phyloP scores from a whole-genome alignment of 2,888 invertebrate species.

The Fragum sueziense region DNA sequence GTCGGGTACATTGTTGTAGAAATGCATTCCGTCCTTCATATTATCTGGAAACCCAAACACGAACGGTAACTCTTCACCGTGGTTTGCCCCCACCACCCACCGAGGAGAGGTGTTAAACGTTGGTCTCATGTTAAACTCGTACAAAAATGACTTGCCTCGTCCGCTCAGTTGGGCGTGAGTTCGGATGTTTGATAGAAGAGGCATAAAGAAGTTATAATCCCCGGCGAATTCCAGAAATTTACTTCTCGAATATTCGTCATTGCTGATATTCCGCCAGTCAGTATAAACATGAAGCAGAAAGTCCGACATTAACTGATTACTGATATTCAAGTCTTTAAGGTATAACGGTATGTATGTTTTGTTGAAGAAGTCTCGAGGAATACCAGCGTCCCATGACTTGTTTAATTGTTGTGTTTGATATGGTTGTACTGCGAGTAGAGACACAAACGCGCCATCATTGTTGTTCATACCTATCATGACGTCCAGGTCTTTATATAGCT shows the following conservation, averaged over 20 bases:
- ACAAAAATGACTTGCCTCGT: constrained; percentile 43
- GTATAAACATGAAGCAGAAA: constrained; percentile 53
- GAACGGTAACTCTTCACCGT: constrained; percentile 96
- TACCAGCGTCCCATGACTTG: constrained; percentile 26
- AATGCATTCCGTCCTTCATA: constrained; percentile 87
- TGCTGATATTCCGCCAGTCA: constrained; percentile 44
- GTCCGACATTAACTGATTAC: constrained; percentile 22
- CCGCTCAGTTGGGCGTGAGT: constrained; percentile 36
- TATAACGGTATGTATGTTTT: constrained; percentile 46
- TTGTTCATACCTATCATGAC: constrained; percentile 56
- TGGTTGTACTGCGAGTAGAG: constrained; percentile 42
- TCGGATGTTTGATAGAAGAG: constrained; percentile 39
- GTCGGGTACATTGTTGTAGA: constrained; percentile 90
- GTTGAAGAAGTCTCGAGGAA: constrained; percentile 42
- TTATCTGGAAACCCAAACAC: constrained; percentile 87
- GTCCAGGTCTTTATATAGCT: constrained; percentile 54
- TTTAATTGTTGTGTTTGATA: constrained; percentile 33
- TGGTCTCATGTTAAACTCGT: constrained; percentile 85
- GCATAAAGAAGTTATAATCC: constrained; percentile 62
- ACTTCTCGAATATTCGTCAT: constrained; percentile 33
- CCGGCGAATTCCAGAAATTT: constrained; percentile 53
- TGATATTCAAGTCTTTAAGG: constrained; percentile 40
- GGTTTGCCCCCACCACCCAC: constrained; percentile 97
- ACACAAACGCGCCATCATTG: constrained; percentile 63
- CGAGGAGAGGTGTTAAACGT: constrained; percentile 92